Conservation (phyloP, 2,797 vertebrate genomes). For the Cephalopachus bancanus region DNA sequence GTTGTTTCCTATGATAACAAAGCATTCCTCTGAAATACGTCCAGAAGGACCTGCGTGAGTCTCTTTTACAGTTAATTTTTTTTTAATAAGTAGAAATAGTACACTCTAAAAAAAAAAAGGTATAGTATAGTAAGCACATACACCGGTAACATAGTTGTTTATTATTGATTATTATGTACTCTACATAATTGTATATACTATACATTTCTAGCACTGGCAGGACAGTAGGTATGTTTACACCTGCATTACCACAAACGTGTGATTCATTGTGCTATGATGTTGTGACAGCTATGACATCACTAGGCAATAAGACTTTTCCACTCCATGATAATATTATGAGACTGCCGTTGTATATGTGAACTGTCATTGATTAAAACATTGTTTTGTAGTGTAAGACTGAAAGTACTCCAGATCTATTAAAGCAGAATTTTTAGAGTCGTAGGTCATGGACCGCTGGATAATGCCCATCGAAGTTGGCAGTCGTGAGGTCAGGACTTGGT, state of each 20-base stretch:
- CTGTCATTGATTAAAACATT: neutral
- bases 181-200: neutral
- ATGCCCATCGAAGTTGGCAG: neutral
- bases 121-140: neutral
- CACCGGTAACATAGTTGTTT: neutral
- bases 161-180: neutral
- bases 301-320: neutral
- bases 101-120: neutral
- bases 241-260: too few species aligned
- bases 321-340: neutral
- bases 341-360: neutral
- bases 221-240: neutral
- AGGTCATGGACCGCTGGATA: neutral
- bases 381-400: neutral
- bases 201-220: neutral
- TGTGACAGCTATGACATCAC: neutral
- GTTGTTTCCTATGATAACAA: neutral
- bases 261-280: neutral
- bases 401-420: neutral
- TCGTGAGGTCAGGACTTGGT: neutral
- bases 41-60: neutral
- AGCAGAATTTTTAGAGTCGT: conserved; percentile 20
- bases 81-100: neutral
- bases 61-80: neutral
- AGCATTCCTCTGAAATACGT: neutral